Evolutionary conservation across 2,113 vertebrate species (phyloP).

Genomic region (Toxostoma redivivum): DNA sequence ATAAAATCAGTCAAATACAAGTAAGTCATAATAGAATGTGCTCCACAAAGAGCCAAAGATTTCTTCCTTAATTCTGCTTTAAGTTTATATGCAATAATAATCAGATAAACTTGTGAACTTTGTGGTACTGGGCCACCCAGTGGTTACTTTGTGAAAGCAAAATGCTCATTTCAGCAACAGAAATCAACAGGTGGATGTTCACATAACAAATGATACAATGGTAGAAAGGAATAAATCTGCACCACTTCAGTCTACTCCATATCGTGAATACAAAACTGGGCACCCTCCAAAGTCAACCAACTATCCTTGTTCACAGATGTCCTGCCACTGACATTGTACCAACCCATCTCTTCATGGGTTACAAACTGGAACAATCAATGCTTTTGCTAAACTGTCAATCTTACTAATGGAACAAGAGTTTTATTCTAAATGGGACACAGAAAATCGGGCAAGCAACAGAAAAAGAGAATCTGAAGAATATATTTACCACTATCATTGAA

Average conservation of each 20-base stretch:
- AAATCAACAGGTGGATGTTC: not conserved
- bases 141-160: not conserved
- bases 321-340: not conserved
- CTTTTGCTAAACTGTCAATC: not conserved
- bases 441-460: not conserved
- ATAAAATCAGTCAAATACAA: not conserved
- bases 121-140: slow-evolving; percentile 7
- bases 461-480: not conserved
- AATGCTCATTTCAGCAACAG: not conserved
- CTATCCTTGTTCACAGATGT: not conserved
- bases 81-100: not conserved
- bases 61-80: not conserved
- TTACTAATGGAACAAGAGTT: not conserved
- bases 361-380: not conserved
- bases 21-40: not conserved
- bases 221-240: not conserved
- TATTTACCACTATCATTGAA: not conserved
- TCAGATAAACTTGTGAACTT: not conserved
- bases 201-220: rapidly evolving
- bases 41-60: not conserved
- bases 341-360: not conserved
- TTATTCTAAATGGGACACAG: not conserved
- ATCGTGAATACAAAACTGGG: not conserved
- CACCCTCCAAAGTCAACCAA: not conserved
- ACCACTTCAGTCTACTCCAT: not conserved